Conservation (phyloP, 2,888 invertebrate genomes). For the Argyresthia albistria region DNA sequence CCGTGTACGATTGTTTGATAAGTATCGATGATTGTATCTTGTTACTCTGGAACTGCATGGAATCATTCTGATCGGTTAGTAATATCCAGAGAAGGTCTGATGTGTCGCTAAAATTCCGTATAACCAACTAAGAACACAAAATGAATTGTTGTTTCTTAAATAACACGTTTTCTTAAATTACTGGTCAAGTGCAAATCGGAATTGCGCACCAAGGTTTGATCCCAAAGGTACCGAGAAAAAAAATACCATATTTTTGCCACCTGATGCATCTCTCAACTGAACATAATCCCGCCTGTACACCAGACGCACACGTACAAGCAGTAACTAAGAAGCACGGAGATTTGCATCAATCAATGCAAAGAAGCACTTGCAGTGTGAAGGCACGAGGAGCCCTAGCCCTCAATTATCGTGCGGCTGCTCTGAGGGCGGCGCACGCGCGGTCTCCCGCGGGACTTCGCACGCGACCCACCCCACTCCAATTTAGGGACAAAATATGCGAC, state of each 20-base stretch:
- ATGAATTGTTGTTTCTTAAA: too few relatives aligned
- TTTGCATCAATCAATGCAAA: conserved; percentile 1
- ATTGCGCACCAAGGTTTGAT: background rate
- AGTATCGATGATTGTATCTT: background rate
- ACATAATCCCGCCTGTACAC: background rate
- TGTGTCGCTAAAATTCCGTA: too few relatives aligned
- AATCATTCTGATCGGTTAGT: background rate
- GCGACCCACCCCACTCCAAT: conserved; percentile 42
- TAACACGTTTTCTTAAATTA: too few relatives aligned
- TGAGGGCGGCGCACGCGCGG: conserved; percentile 43
- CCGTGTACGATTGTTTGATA: background rate
- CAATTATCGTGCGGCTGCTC: conserved; percentile 32
- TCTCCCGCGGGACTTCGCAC: conserved; percentile 49
- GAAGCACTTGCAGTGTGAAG: conserved; percentile 3
- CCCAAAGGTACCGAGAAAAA: background rate
- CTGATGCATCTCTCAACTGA: background rate
- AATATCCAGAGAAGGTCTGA: too few relatives aligned
- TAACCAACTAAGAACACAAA: too few relatives aligned
- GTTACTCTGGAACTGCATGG: background rate
- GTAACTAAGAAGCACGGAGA: background rate
- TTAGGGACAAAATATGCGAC: conserved; percentile 38
- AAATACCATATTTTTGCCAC: background rate
- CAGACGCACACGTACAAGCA: background rate
- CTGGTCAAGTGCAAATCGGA: too few relatives aligned
- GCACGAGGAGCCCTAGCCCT: conserved; percentile 26